Evolutionary conservation across 2,113 vertebrate genomes (phyloP).

Genomic region (Nothoprocta perdicaria): DNA sequence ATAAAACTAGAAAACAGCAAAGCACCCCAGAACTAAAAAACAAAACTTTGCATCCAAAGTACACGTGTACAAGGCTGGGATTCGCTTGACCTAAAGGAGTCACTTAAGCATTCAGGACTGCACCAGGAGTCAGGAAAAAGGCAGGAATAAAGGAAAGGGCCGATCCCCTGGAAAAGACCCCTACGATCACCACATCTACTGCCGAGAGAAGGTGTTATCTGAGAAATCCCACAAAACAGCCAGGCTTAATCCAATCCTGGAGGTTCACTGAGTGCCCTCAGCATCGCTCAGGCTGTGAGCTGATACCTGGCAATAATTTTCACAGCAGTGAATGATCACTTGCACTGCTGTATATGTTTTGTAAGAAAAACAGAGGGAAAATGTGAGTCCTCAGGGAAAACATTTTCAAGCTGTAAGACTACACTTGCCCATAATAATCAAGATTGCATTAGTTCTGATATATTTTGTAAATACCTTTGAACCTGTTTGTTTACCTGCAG

Average conservation of each 20-base stretch:
- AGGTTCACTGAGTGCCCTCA: background rate
- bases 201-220: background rate
- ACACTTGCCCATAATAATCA: background rate
- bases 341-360: background rate
- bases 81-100: background rate
- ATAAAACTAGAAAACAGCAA: background rate
- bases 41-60: background rate
- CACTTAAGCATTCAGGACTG: background rate
- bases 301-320: background rate
- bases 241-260: background rate
- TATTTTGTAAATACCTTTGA: slow-evolving; percentile 40
- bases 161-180: background rate
- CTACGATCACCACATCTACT: too few relatives aligned
- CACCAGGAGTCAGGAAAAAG: background rate
- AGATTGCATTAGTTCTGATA: background rate
- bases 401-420: background rate
- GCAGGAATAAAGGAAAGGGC: background rate
- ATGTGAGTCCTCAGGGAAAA: slow-evolving; percentile 6
- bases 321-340: background rate
- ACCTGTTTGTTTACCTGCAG: slow-evolving; percentile 16
- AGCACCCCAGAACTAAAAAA: background rate
- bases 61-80: background rate
- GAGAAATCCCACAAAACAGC: background rate
- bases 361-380: background rate
- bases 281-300: background rate